phyloP scores from a whole-genome alignment of 2,113 vertebrate genomes.

The Eptesicus fuscus region DNA sequence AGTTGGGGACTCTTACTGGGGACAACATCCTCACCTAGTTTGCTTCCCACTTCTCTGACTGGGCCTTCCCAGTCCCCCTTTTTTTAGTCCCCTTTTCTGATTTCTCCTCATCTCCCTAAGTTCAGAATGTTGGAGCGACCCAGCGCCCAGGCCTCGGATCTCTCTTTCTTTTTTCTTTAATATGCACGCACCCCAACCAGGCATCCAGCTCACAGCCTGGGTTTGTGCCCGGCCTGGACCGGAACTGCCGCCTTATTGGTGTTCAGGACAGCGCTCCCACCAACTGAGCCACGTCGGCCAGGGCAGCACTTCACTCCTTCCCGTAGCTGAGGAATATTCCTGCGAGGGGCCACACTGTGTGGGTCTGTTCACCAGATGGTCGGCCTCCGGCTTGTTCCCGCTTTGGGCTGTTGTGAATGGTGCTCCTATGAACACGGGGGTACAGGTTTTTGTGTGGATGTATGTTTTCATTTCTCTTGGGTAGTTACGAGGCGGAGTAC shows the following conservation, averaged over 20 bases:
- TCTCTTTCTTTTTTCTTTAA: neutral
- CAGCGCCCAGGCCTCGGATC: neutral
- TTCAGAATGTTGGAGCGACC: neutral
- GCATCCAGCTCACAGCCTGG: no score
- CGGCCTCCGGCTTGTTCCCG: neutral
- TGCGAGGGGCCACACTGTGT: rapidly evolving
- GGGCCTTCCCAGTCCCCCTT: neutral
- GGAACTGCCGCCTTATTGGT: no score
- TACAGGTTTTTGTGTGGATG: no score
- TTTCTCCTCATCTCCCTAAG: neutral
- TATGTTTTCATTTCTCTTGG: neutral
- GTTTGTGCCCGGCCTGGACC: no score
- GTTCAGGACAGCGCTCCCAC: no score
- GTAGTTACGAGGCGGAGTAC: neutral
- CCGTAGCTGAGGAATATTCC: rapidly evolving
- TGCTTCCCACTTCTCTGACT: neutral
- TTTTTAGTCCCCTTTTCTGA: neutral
- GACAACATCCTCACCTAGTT: neutral
- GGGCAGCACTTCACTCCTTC: rapidly evolving
- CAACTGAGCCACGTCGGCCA: no score
- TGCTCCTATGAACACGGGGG: neutral
- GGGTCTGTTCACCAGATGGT: neutral
- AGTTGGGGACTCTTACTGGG: no score
- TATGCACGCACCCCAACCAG: no score
- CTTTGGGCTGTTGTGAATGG: no score